A percentile compares a stretch with the other conserved stretches of the same genome.
Evolutionary conservation across 2,113 vertebrate species (phyloP).

Genomic region (Sakesphorus luctuosus): DNA sequence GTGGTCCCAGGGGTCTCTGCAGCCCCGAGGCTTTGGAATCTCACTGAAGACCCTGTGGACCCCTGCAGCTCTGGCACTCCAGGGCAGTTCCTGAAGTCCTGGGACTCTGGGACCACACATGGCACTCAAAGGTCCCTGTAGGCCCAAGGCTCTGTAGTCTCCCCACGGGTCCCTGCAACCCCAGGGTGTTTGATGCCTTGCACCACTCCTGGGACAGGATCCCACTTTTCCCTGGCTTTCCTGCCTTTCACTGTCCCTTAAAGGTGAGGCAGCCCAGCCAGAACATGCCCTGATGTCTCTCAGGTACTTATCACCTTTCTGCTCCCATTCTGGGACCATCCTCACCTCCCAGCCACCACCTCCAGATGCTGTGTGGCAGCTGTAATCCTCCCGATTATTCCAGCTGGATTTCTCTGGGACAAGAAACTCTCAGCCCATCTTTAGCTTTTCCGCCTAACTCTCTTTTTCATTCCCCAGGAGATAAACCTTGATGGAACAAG

Average conservation of each 20-base stretch:
- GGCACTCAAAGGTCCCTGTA: not conserved
- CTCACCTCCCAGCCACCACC: not conserved
- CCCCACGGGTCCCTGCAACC: not conserved
- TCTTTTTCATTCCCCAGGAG: not conserved
- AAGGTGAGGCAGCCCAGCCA: not conserved
- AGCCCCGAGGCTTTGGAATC: not conserved
- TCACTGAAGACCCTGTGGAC: too few species aligned
- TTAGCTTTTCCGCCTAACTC: not conserved
- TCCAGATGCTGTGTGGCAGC: not conserved
- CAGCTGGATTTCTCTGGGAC: not conserved
- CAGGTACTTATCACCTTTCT: not conserved
- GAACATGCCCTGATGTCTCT: not conserved
- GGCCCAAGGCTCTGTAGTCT: not conserved
- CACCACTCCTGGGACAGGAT: not conserved
- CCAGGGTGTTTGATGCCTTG: not conserved
- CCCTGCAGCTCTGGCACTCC: not conserved
- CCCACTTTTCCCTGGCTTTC: fast-evolving
- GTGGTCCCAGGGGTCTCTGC: fast-evolving
- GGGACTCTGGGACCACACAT: not conserved
- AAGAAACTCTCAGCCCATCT: not conserved
- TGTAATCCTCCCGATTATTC: not conserved
- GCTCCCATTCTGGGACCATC: not conserved
- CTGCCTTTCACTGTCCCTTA: not conserved
- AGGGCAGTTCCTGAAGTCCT: not conserved
- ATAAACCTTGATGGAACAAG: not conserved